phyloP scores from a whole-genome alignment of 2,888 invertebrate species.

The Cactoblastis cactorum region DNA sequence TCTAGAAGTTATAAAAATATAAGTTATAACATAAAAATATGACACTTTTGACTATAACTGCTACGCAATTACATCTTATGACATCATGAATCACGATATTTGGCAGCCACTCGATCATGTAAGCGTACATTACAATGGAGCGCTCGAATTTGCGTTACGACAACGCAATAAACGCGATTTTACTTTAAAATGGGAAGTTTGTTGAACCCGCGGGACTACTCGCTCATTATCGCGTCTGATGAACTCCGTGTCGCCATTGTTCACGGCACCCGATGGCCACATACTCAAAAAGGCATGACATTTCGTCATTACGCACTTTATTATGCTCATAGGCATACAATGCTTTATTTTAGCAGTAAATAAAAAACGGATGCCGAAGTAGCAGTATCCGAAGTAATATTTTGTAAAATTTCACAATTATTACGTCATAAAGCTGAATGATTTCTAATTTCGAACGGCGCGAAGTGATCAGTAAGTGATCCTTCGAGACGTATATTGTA shows the following conservation, averaged over 20 bases:
- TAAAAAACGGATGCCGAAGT: not conserved
- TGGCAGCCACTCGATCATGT: slow-evolving; percentile 41
- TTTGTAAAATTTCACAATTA: not conserved
- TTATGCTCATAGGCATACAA: slow-evolving; percentile 14
- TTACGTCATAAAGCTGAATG: slow-evolving; percentile 6
- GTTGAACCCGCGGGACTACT: slow-evolving; percentile 71
- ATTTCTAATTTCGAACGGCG: slow-evolving; percentile 5
- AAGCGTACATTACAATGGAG: slow-evolving; percentile 29
- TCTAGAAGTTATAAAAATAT: not conserved
- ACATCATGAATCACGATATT: slow-evolving; percentile 40
- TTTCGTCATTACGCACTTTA: slow-evolving; percentile 29
- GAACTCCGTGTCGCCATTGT: slow-evolving; percentile 70
- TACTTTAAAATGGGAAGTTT: slow-evolving; percentile 63
- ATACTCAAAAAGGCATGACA: slow-evolving; percentile 22
- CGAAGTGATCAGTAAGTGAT: slow-evolving; percentile 40
- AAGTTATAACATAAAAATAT: not conserved
- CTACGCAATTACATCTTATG: slow-evolving; percentile 10
- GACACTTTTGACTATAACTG: not conserved
- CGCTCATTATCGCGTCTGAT: slow-evolving; percentile 69
- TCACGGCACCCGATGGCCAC: slow-evolving; percentile 38
- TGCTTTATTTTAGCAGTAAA: slow-evolving; percentile 1
- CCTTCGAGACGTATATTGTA: slow-evolving; percentile 67
- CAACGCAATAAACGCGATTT: slow-evolving; percentile 55
- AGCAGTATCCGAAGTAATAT: not conserved
- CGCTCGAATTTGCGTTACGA: slow-evolving; percentile 42